A percentile compares a stretch with the other conserved stretches of the same genome.
Evolutionary conservation across 2,113 vertebrate species (phyloP).

Genomic region (Neolamprologus variostigma): DNA sequence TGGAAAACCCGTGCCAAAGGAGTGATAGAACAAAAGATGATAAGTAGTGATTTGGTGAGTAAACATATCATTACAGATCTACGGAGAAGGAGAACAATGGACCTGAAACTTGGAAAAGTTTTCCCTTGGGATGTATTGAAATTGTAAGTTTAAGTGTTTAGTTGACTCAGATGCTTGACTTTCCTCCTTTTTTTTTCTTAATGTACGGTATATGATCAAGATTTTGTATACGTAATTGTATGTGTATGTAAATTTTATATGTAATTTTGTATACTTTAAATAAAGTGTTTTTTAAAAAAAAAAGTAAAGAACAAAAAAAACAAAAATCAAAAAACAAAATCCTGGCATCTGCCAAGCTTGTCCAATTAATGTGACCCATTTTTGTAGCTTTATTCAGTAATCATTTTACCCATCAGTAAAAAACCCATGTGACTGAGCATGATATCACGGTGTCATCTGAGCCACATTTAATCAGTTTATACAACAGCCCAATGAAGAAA

Average conservation of each 20-base stretch:
- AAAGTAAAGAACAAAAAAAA: not conserved
- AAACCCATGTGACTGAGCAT: not conserved
- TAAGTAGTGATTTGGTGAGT: not conserved
- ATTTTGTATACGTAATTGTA: not conserved
- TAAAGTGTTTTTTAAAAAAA: not conserved
- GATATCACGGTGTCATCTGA: not conserved
- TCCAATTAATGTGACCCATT: not conserved
- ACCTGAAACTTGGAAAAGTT: not conserved
- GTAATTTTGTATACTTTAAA: not conserved
- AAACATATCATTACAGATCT: not conserved
- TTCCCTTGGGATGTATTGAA: not conserved
- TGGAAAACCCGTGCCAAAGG: not conserved
- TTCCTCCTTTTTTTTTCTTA: not conserved
- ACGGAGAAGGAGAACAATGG: not conserved
- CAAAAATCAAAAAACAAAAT: rapidly evolving
- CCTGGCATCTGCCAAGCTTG: not conserved
- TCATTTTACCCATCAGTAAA: not conserved
- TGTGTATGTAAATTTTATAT: not conserved
- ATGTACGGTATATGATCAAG: not conserved
- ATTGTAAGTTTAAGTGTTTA: not conserved
- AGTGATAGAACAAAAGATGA: not conserved
- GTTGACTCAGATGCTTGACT: not conserved
- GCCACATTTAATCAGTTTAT: not conserved
- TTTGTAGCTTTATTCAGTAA: not conserved
- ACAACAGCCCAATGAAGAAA: not conserved